Evolutionary conservation across 2,888 invertebrate species (phyloP), one percentile per base, ranked within the genome.

Genomic region (Aradus depressus): DNA sequence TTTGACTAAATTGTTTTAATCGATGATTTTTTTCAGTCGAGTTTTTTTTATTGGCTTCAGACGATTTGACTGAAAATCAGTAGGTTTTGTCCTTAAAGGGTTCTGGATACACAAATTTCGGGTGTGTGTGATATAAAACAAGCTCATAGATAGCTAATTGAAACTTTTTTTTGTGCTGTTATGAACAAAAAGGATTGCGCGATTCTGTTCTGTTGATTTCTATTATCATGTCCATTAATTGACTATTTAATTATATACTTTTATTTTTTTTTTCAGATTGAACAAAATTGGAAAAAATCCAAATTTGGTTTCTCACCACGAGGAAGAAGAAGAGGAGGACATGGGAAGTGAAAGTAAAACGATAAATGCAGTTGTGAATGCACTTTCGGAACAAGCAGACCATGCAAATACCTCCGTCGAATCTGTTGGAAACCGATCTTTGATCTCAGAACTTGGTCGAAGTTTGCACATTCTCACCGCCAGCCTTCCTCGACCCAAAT

Each of bases 231-330:
- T 35, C 19, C 28, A 10, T 28, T 28, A 28, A 12, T 28, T 28
- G 12, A 28, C 28, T 28, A 28, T 28, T 28, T 28, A 28, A 28
- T 10, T 28, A 28, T 28, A 10, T 28, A 28, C 8, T 10, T 28
- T 38, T 18, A 28, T 23, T 1, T 44, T 35, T 45, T 38, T 48
- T 54, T 53, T 3, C 67, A 75, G 91, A 67, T 77, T 96, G 64
- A 95, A 95, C 74, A 97, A 96, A 75, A 95, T 96, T 68, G 96
- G 96, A 62, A 95, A 95, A 74, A 95, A 96, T 72, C 95, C 95
- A 48, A 90, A 89, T 69, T 77, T 92, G 64, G 87, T 92, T 65
- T 70, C 71, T 26, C 71, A 59, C 35, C 58, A 58, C 39, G 58
- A 58, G 51, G 59, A 60, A 39, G 60, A 59, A 31, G 62, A 64